Conservation (phyloP, 2,888 invertebrate genomes). For the Patella ulyssiponensis region DNA sequence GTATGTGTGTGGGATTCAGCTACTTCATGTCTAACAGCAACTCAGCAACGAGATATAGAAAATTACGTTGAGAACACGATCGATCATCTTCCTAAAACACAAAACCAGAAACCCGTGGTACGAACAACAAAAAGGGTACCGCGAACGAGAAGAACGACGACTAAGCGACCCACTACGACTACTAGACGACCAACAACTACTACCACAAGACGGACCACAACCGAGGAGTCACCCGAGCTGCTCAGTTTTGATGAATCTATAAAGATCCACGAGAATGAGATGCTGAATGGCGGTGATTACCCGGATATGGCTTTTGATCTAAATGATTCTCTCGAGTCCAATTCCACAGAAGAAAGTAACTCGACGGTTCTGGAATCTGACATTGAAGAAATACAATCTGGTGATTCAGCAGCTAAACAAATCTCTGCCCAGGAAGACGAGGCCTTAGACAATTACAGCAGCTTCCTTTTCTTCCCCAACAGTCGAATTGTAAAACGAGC, state of each 20-base stretch:
- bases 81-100: neutral
- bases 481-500: neutral
- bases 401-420: neutral
- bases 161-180: conserved; percentile 7
- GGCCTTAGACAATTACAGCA: neutral
- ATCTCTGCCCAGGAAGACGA: neutral
- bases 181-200: neutral
- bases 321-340: neutral
- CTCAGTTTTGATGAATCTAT: neutral
- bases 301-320: conserved; percentile 1
- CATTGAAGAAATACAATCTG: neutral
- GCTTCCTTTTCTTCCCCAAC: neutral
- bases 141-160: neutral
- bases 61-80: conserved; percentile 12
- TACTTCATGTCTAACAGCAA: neutral
- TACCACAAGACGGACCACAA: neutral
- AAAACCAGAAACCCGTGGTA: neutral
- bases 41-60: neutral
- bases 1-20: conserved; percentile 27
- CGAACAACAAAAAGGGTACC: neutral
- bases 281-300: neutral
- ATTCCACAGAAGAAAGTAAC: neutral
- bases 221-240: neutral
- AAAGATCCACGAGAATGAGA: neutral
- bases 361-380: neutral